Conservation (phyloP, 2,888 invertebrate genomes). For the Balanococcus diminutus region DNA sequence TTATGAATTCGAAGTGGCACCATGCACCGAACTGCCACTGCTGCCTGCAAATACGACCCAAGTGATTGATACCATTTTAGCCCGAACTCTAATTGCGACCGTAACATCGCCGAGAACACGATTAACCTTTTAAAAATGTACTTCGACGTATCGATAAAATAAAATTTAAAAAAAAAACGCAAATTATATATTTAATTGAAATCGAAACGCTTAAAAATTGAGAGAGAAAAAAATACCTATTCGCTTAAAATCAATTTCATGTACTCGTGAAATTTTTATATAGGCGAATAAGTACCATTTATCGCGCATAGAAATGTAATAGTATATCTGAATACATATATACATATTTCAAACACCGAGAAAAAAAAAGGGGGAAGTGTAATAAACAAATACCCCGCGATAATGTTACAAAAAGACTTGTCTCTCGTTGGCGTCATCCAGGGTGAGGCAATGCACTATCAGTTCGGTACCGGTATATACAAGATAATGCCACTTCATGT, state of each 20-base stretch:
- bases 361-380: not conserved
- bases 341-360: not conserved
- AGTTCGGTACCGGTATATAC: not conserved
- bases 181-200: slow-evolving; percentile 18
- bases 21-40: no score
- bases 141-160: not conserved
- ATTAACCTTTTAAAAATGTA: slow-evolving; percentile 35
- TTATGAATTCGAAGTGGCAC: slow-evolving; percentile 1
- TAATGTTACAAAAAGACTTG: slow-evolving; percentile 24
- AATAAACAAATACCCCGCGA: slow-evolving; percentile 21
- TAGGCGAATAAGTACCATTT: not conserved
- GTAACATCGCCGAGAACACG: slow-evolving; percentile 1
- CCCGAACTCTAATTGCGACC: not conserved
- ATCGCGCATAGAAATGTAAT: not conserved
- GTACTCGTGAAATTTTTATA: slow-evolving; percentile 14
- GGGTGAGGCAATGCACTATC: slow-evolving; percentile 40
- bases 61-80: slow-evolving; percentile 17
- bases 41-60: not conserved
- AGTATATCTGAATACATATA: not conserved
- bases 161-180: no score
- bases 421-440: slow-evolving; percentile 21
- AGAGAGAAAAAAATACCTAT: not conserved
- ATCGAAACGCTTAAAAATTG: slow-evolving; percentile 21
- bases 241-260: slow-evolving; percentile 24
- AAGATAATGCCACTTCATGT: slow-evolving; percentile 34